phyloP scores from a whole-genome alignment of 2,797 vertebrate genomes.

The Sebastolobus alascanus region DNA sequence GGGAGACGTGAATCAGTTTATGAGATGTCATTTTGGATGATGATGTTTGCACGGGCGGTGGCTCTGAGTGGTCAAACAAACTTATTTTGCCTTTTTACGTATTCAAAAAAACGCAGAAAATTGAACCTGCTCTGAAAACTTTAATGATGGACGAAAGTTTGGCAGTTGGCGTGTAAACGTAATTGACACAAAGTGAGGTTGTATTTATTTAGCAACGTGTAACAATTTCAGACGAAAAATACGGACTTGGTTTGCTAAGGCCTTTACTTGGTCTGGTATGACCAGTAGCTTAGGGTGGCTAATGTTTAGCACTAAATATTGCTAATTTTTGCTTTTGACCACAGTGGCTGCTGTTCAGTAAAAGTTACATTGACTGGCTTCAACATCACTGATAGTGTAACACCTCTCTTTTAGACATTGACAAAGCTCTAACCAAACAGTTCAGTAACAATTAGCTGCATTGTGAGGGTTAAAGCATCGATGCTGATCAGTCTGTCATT shows the following conservation, averaged over 20 bases:
- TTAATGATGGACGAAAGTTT: neutral
- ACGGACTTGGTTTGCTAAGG: too few relatives aligned
- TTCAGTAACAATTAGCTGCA: constrained; percentile 52
- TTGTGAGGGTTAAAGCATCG: constrained; percentile 45
- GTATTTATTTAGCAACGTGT: neutral
- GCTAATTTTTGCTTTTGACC: neutral
- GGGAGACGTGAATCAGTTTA: too few relatives aligned
- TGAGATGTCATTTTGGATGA: too few relatives aligned
- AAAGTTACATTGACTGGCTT: neutral
- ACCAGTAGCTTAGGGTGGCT: neutral
- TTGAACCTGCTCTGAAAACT: too few relatives aligned
- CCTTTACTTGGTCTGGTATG: neutral
- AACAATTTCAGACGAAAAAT: neutral
- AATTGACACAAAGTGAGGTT: neutral
- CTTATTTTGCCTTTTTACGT: too few relatives aligned
- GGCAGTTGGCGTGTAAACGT: neutral
- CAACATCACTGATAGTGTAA: neutral
- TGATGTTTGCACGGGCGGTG: too few relatives aligned
- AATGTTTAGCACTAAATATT: neutral
- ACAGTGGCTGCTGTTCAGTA: neutral
- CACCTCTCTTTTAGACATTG: constrained; percentile 38
- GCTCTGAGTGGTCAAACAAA: too few relatives aligned
- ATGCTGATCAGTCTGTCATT: constrained; percentile 36
- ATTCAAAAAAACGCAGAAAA: too few relatives aligned
- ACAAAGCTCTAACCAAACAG: constrained; percentile 38